Conservation (phyloP, 1,140 invertebrate genomes). For the Pseudomyrmex cubaensis region DNA sequence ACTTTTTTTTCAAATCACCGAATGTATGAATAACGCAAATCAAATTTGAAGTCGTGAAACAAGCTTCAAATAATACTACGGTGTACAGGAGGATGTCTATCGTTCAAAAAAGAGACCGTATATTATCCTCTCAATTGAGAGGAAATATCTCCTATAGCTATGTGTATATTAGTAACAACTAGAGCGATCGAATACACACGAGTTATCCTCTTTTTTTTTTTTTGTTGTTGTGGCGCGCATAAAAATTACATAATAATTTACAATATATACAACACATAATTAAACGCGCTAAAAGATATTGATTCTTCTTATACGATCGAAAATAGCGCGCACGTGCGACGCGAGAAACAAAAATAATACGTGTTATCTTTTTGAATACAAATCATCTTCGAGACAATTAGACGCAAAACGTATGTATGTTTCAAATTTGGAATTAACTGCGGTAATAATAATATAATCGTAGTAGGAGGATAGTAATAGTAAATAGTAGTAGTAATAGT, state of each 20-base stretch:
- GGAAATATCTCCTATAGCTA: slow-evolving; percentile 54
- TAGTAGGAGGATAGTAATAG: slow-evolving; percentile 48
- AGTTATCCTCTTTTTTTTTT: slow-evolving; percentile 59
- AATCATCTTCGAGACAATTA: slow-evolving; percentile 11
- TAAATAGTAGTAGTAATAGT: slow-evolving; percentile 35
- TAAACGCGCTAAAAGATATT: slow-evolving; percentile 76
- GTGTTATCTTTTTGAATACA: slow-evolving; percentile 18
- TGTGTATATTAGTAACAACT: slow-evolving; percentile 64
- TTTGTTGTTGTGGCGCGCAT: slow-evolving; percentile 45
- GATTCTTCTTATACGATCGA: slow-evolving; percentile 39
- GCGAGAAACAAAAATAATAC: slow-evolving; percentile 19
- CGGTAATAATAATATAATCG: slow-evolving; percentile 36
- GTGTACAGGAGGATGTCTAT: slow-evolving; percentile 9
- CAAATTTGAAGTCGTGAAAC: slow-evolving; percentile 11
- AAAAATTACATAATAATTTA: slow-evolving; percentile 78
- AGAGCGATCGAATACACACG: slow-evolving; percentile 79
- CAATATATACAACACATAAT: slow-evolving; percentile 84
- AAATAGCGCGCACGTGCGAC: slow-evolving; percentile 4
- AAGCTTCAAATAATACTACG: neutral
- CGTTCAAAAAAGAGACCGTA: slow-evolving; percentile 66
- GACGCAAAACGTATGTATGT: neutral
- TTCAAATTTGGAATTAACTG: slow-evolving; percentile 26
- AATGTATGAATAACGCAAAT: slow-evolving; percentile 28
- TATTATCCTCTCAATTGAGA: slow-evolving; percentile 31
- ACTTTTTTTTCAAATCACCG: slow-evolving; percentile 17